Percentiles rank a stretch among this genome's conserved stretches.
phyloP scores from a whole-genome alignment of 2,797 vertebrate species.

The Poecilia wingei region DNA sequence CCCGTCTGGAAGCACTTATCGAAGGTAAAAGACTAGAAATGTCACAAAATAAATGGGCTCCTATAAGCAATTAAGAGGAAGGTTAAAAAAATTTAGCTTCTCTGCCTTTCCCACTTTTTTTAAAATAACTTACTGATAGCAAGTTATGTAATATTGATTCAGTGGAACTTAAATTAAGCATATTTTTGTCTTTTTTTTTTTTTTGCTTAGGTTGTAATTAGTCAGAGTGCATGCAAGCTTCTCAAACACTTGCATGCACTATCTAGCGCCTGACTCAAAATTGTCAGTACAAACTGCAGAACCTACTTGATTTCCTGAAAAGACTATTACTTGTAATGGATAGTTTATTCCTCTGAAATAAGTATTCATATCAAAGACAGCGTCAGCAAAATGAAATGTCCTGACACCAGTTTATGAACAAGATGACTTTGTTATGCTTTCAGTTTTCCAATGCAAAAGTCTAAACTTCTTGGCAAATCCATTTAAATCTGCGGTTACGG shows the following conservation, averaged over 20 bases:
- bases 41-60: background rate
- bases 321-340: too few relatives aligned
- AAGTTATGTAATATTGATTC: background rate
- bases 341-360: too few relatives aligned
- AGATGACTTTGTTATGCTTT: too few relatives aligned
- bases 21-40: background rate
- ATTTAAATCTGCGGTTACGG: background rate
- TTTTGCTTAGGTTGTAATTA: background rate
- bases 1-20: conserved; percentile 21
- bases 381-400: too few relatives aligned
- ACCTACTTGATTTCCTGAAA: too few relatives aligned
- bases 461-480: background rate
- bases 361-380: too few relatives aligned
- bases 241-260: background rate
- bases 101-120: background rate
- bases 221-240: background rate
- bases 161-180: background rate
- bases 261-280: too few relatives aligned
- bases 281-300: too few relatives aligned
- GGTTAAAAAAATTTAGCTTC: background rate
- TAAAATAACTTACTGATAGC: too few relatives aligned
- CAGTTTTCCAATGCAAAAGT: too few relatives aligned
- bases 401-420: too few relatives aligned
- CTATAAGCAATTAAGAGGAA: background rate
- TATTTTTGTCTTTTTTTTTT: background rate